phyloP scores from a whole-genome alignment of 2,888 invertebrate species.

The Dryomyza anilis region DNA sequence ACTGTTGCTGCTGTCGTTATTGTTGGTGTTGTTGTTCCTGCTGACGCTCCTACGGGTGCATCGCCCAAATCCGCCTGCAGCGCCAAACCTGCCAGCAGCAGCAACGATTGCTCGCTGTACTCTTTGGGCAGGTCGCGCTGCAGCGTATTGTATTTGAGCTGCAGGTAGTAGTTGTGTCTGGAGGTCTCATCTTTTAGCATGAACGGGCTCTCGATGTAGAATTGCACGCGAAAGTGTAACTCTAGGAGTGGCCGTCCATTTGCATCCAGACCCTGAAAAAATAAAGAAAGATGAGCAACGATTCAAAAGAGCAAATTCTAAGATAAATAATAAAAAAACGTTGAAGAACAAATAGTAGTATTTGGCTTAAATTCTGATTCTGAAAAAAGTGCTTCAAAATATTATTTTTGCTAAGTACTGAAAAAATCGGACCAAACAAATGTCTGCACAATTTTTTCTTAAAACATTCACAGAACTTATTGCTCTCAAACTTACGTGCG shows the following conservation, averaged over 20 bases:
- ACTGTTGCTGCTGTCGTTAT: conserved; percentile 42
- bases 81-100: conserved; percentile 85
- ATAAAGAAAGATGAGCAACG: too few species aligned
- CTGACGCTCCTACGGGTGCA: conserved; percentile 60
- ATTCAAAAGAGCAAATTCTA: too few species aligned
- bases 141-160: conserved; percentile 86
- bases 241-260: conserved; percentile 88
- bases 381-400: too few species aligned
- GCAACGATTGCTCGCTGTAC: conserved; percentile 68
- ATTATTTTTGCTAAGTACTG: too few species aligned
- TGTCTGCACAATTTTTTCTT: too few species aligned
- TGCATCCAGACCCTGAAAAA: conserved; percentile 79
- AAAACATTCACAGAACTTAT: too few species aligned
- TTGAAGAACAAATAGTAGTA: too few species aligned
- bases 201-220: conserved; percentile 90
- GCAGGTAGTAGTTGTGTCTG: conserved; percentile 92
- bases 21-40: conserved; percentile 50
- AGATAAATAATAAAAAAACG: too few species aligned
- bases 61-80: conserved; percentile 93
- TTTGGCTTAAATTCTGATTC: too few species aligned
- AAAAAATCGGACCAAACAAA: too few species aligned
- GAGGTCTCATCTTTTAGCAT: conserved; percentile 90
- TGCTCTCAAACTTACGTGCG: conserved; percentile 81
- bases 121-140: conserved; percentile 68
- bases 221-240: conserved; percentile 89